Base-by-base conservation (phyloP, 2,797 vertebrate genomes). In the Danionella dracula region DNA sequence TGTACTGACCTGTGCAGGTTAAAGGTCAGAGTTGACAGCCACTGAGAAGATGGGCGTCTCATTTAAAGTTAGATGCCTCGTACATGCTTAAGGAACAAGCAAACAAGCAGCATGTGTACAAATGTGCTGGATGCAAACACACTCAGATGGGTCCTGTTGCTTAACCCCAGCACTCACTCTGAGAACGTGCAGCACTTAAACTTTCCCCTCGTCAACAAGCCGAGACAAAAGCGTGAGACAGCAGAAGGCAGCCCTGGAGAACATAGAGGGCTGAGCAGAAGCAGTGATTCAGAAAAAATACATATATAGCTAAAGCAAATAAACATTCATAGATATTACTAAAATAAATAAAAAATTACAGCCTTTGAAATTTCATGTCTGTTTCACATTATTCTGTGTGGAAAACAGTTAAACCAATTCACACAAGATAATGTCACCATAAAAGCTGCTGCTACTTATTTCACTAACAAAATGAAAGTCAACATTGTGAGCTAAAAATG, bases 121-220 rank as follows among this genome's bases (percentile, higher is more conserved):
- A 44, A 61, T 32, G 34, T 11, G 16, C 7, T 32, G 45, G 41
- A 69, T 54, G 34, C 21, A 55, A 40, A 57, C 37, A 42, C 34
- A 21, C 13, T 59, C 53, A 73, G 21, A 62, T 21, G 65, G 73
- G 71, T 76, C 71, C 61, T 12, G 15, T 68, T 70, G 83, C 83
- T 88, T 85, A 83, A 85, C 86, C 81, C 82, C 76, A 72, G 70
- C 77, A 68, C 75, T 54, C 62, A 23, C 75, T 73, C 81, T 84
- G 79, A 87, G 83, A 84, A 82, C 70, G 32, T 72, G 76, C 84
- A 81, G 81, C 87, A 90, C 87, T 90, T 91, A 89, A 90, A 89
- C 88, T 89, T 88, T 90, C 83, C 85, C 87, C 87, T 85, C 86
- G 88, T 89, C 82, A 88, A 88, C 76, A 85, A 79, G 57, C 67